These are phyloP conservation scores for Tringa solitaria DNA, from an alignment of 2,113 vertebrate species.

Conservation along the genomic window DNA sequence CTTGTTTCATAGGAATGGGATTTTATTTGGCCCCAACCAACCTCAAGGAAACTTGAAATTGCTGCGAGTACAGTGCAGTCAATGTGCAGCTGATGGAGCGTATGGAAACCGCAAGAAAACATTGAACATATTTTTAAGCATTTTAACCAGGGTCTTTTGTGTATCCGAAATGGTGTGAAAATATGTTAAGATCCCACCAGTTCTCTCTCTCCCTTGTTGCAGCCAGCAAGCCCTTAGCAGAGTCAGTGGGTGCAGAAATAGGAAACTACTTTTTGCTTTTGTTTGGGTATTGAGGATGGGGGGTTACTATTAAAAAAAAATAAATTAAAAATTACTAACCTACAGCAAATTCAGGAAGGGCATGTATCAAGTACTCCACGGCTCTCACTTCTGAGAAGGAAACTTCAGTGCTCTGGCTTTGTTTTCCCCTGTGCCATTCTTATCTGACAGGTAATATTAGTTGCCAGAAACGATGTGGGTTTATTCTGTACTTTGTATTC, in stretches of 20 bases:
- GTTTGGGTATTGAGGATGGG: not conserved
- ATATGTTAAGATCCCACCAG: not conserved
- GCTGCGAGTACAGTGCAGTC: not conserved
- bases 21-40: not conserved
- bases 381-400: conserved; percentile 20
- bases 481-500: conserved; percentile 49
- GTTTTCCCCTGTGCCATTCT: conserved; percentile 48
- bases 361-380: not conserved
- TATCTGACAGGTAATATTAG: conserved; percentile 44
- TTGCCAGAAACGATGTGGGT: conserved; percentile 42
- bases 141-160: not conserved
- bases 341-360: conserved; percentile 8
- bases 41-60: not conserved
- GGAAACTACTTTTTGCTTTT: not conserved
- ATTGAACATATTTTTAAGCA: not conserved
- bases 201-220: not conserved
- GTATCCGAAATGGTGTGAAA: not conserved
- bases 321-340: not conserved
- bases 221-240: not conserved
- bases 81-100: not conserved
- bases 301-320: not conserved
- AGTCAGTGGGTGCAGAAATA: not conserved
- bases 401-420: conserved; percentile 10
- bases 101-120: not conserved
- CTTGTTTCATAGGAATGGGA: not conserved